These are phyloP conservation scores for Chaetogeoica ovagalla DNA, from an alignment of 2,888 invertebrate genomes.

Conservation along the genomic window DNA sequence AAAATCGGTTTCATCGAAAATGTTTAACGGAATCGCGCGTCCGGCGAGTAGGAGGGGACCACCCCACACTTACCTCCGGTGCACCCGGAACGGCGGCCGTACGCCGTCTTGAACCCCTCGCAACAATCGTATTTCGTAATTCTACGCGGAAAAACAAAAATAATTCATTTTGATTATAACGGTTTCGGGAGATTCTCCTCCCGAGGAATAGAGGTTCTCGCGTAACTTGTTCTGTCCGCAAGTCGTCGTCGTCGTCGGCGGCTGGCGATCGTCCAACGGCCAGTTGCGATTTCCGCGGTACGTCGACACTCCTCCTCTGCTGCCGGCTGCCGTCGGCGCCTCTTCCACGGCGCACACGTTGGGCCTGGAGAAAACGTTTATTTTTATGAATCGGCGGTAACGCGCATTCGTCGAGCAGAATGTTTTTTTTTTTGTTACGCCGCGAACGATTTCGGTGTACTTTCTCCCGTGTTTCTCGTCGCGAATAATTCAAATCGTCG, in stretches of 20 bases:
- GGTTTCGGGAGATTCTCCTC: no score
- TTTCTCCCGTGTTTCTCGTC: no score
- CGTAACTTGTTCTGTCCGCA: conserved; percentile 37
- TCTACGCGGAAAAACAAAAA: conserved; percentile 55
- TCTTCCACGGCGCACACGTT: conserved; percentile 44
- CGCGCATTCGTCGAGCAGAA: no score
- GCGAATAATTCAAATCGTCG: no score
- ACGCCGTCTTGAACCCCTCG: conserved; percentile 61
- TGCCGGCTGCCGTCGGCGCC: background rate
- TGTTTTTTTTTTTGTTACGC: no score
- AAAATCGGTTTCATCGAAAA: background rate
- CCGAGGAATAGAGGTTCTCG: no score
- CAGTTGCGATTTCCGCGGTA: background rate
- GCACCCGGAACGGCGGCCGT: conserved; percentile 61
- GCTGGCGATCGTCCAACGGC: conserved; percentile 20
- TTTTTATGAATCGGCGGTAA: no score
- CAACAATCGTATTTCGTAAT: conserved; percentile 63
- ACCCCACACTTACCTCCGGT: conserved; percentile 60
- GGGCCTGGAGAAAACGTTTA: background rate
- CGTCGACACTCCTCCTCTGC: background rate
- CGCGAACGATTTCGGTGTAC: no score
- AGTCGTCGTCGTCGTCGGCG: no score
- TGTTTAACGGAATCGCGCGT: no score
- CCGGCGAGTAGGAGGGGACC: no score
- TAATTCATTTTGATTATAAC: background rate